These are phyloP conservation scores for Melanotaenia maccullochi DNA, from an alignment of 2,797 vertebrate species.

Conservation along the genomic window DNA sequence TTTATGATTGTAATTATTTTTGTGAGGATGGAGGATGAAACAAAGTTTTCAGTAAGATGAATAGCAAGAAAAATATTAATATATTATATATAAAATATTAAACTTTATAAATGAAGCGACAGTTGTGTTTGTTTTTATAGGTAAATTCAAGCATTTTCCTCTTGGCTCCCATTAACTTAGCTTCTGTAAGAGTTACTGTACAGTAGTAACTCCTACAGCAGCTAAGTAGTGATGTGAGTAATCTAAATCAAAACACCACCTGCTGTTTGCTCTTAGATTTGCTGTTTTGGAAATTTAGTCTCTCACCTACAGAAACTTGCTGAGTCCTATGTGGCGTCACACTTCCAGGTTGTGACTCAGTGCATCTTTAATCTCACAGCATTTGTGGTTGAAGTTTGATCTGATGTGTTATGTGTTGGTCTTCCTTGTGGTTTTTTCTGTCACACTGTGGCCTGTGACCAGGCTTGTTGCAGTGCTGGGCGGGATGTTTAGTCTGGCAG, in stretches of 20 bases:
- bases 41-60: not conserved
- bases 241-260: not conserved
- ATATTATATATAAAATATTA: too few species aligned
- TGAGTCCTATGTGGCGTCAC: constrained; percentile 5
- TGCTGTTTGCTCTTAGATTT: constrained; percentile 31
- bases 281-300: constrained; percentile 15
- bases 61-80: not conserved
- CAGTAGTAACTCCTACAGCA: too few species aligned
- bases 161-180: not conserved
- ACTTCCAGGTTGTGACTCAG: constrained; percentile 36
- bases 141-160: not conserved
- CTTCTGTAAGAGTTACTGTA: not conserved
- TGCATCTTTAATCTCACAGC: constrained; percentile 11
- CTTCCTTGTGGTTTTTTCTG: constrained; percentile 23
- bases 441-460: constrained; percentile 39
- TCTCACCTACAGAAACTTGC: not conserved
- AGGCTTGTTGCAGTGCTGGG: constrained; percentile 49
- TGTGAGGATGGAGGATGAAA: not conserved
- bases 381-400: constrained; percentile 25
- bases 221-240: not conserved
- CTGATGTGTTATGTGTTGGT: constrained; percentile 22
- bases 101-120: not conserved
- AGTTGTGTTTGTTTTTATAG: not conserved
- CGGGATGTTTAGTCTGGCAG: constrained; percentile 84
- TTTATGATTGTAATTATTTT: not conserved